Percentiles rank a stretch among this genome's conserved stretches.
Evolutionary conservation across 2,797 vertebrate species (phyloP).

Genomic region (Carapus acus): DNA sequence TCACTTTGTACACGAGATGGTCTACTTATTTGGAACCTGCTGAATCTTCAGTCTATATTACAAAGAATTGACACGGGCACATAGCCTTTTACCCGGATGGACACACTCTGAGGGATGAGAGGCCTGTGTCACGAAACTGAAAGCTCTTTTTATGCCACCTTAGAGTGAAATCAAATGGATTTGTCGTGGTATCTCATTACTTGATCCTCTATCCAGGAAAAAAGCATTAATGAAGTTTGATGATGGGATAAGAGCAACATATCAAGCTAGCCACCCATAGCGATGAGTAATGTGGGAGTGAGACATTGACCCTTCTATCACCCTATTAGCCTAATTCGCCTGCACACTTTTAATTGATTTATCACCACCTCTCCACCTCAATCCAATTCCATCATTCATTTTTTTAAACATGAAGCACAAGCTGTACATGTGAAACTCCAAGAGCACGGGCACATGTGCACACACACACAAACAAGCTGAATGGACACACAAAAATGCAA

Average conservation of each 20-base stretch:
- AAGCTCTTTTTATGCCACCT: not conserved
- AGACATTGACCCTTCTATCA: conserved; percentile 40
- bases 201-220: not conserved
- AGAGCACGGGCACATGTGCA: not conserved
- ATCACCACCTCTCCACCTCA: conserved; percentile 49
- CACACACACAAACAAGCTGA: not conserved
- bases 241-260: conserved; percentile 1
- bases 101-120: no score
- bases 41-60: no score
- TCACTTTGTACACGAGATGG: no score
- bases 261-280: conserved; percentile 3
- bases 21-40: no score
- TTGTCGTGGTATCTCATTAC: not conserved
- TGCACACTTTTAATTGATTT: conserved; percentile 61
- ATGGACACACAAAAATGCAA: no score
- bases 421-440: no score
- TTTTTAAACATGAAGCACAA: conserved; percentile 12
- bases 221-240: not conserved
- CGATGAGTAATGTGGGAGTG: conserved; percentile 47
- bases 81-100: no score
- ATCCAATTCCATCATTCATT: conserved; percentile 41
- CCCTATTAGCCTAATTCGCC: conserved; percentile 56
- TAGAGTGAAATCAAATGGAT: not conserved
- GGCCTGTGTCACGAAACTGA: conserved; percentile 3
- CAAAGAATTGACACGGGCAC: no score